Conservation (phyloP, 2,113 vertebrate species). For the Pomatostomus ruficeps region DNA sequence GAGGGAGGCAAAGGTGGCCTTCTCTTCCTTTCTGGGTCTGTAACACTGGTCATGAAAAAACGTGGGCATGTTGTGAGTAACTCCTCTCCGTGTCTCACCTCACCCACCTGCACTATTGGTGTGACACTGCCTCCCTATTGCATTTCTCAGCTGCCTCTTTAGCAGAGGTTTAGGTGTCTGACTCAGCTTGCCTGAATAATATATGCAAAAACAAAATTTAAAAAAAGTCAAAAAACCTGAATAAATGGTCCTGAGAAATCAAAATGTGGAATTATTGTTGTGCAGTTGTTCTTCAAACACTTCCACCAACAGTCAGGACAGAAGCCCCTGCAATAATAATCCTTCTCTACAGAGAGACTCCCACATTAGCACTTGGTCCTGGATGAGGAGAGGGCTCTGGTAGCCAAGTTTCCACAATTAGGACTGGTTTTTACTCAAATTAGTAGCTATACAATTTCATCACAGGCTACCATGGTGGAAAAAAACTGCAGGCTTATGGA, state of each 20-base stretch:
- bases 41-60: not conserved
- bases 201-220: not conserved
- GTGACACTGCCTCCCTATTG: not conserved
- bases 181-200: not conserved
- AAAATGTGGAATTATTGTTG: not conserved
- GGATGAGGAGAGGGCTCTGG: not conserved
- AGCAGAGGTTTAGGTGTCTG: not conserved
- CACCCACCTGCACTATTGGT: not conserved
- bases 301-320: not conserved
- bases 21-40: not conserved
- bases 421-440: constrained; percentile 37
- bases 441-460: constrained; percentile 65
- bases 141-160: not conserved
- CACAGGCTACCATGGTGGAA: constrained; percentile 59
- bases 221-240: not conserved
- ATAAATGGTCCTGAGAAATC: not conserved
- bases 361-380: constrained; percentile 24
- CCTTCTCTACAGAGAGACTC: constrained; percentile 6
- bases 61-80: not conserved
- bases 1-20: not conserved
- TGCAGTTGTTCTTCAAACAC: not conserved
- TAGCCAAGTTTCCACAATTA: constrained; percentile 26
- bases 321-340: constrained; percentile 4
- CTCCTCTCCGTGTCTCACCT: not conserved
- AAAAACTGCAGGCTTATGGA: constrained; percentile 48